These are phyloP conservation scores for Myopa testacea DNA, from an alignment of 2,888 invertebrate genomes.

Conservation along the genomic window DNA sequence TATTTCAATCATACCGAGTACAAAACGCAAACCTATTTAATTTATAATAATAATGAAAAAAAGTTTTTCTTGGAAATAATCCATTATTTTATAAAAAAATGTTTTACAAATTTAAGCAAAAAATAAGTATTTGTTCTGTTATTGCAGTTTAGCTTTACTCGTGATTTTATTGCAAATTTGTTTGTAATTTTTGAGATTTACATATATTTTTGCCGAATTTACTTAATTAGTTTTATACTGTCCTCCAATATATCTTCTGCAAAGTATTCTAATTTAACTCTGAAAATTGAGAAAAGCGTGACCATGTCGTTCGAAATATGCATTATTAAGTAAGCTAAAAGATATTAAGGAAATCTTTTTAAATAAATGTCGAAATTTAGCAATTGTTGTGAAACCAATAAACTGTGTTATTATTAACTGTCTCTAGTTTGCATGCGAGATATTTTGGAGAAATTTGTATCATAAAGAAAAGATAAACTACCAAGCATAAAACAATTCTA, in stretches of 20 bases:
- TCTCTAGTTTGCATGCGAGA: too few species aligned
- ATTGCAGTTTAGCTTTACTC: constrained; percentile 5
- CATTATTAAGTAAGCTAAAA: too few species aligned
- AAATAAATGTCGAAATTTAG: neutral
- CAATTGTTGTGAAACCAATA: neutral
- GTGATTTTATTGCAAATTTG: constrained; percentile 11
- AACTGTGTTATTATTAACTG: neutral
- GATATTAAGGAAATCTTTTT: neutral
- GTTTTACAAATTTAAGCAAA: neutral
- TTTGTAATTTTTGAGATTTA: constrained; percentile 15
- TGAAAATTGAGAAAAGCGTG: neutral
- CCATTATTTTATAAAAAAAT: too few species aligned
- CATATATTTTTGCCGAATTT: constrained; percentile 34
- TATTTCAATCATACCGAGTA: too few species aligned
- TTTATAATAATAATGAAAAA: too few species aligned
- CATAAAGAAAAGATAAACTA: too few species aligned
- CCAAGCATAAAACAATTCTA: too few species aligned
- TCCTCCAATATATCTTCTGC: too few species aligned
- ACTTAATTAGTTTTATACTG: constrained; percentile 30
- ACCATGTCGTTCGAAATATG: constrained; percentile 8
- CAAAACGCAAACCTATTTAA: too few species aligned
- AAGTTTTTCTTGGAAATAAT: too few species aligned
- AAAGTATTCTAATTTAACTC: too few species aligned
- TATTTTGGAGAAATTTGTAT: too few species aligned
- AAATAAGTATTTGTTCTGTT: neutral